These are phyloP conservation scores for Chaetophractus vellerosus DNA, from an alignment of 2,797 vertebrate species.

Conservation along the genomic window DNA sequence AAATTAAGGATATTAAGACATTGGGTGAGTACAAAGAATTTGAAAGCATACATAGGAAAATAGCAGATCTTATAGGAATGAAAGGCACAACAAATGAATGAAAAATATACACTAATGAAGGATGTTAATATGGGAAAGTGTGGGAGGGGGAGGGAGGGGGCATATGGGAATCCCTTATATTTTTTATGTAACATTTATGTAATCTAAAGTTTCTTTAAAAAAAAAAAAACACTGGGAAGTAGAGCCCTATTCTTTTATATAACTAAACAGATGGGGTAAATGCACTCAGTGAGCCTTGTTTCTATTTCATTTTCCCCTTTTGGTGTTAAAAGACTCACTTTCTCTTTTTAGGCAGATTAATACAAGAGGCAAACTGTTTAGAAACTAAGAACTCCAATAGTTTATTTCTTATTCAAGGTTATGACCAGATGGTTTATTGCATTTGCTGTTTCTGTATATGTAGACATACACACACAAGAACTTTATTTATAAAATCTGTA, in stretches of 20 bases:
- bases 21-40: too few relatives aligned
- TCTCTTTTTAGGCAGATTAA: background rate
- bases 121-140: too few relatives aligned
- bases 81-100: too few relatives aligned
- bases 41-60: too few relatives aligned
- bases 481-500: background rate
- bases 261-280: background rate
- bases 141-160: too few relatives aligned
- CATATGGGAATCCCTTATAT: too few relatives aligned
- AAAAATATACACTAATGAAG: too few relatives aligned
- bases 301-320: background rate
- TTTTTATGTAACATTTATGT: too few relatives aligned
- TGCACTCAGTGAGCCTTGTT: background rate
- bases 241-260: background rate
- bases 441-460: slow-evolving; percentile 55
- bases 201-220: too few relatives aligned
- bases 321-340: background rate
- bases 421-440: slow-evolving; percentile 64
- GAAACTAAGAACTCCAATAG: slow-evolving; percentile 41
- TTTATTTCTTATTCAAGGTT: slow-evolving; percentile 61
- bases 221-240: background rate
- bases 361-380: slow-evolving; percentile 21
- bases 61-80: too few relatives aligned
- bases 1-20: too few relatives aligned
- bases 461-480: background rate